Evolutionary conservation across 1,140 invertebrate genomes (phyloP), one percentile per base, ranked within the genome.

Genomic region (Ips typographus): DNA sequence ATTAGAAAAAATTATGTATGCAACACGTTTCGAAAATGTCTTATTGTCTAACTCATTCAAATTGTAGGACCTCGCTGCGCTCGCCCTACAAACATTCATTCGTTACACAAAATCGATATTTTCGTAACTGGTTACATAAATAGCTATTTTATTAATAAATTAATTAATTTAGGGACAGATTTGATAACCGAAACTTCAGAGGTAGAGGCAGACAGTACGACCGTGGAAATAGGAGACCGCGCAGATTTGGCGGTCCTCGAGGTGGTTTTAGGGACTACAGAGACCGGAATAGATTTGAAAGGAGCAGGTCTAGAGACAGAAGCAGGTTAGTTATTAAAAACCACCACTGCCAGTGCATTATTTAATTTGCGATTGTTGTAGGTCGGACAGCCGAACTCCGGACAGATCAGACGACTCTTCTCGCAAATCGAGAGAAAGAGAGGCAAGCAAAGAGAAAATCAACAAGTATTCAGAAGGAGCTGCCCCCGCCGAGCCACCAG

Each of bases 241-340:
- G 74, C 39, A 65, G 77, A 43, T 80, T 76, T 67, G 65, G 59
- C 40, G 71, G 65, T 6, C 47, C 52, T 36, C 37, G 73, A 43
- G 75, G 77, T 44, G 86, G 86, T 5, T 89, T 86, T 81, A 84
- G 88, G 53, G 88, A 89, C 75, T 88, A 88, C 75, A 82, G 87
- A 55, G 87, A 88, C 69, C 77, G 88, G 7, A 22, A 22, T 22
- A 81, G 88, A 57, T 80, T 80, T 65, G 80, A 82, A 36, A 76
- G 82, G 55, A 80, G 79, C 58, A 71, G 79, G n/a, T 80, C 79
- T 49, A 77, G 77, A 58, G 82, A 76, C 77, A 77, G 72, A 8
- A 80, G 79, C 68, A 74, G 77, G 64, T 71, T 6, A 43, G 51
- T 37, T 0, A 53, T 53, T 53, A 8, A 53, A 53, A 6, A 22